Evolutionary conservation across 2,888 invertebrate genomes (phyloP), one percentile per base, ranked within the genome.

Genomic region (Phengaris arion): DNA sequence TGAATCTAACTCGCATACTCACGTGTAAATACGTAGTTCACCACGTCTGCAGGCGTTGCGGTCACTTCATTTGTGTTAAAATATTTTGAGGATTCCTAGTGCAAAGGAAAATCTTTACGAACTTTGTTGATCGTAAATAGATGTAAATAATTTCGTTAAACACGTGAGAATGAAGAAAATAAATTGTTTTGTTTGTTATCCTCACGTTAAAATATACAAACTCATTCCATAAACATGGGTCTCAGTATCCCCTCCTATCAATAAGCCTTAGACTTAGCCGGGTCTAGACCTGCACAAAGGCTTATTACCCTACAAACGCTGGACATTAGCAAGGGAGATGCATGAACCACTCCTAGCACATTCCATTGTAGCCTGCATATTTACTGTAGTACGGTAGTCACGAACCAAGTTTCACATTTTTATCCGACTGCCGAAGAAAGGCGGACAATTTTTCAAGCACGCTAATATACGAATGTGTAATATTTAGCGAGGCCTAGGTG

Each of bases 291-390:
- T 84, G 79, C 77, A 76, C 79, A 85, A 86, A 85, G 86, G 87
- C 85, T 86, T 86, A 86, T 88, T 86, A 87, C 85, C 83, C 81
- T 81, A 80, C 81, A 81, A 81, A 79, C 79, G 76, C 76, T 73
- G 79, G 81, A 84, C 84, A 88, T 89, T 87, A 86, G 87, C 86
- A 85, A 83, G 83, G 77, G 76, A 77, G 77, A 78, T 79, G 74
- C 76, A 77, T 77, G 74, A 77, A 78, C 75, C 76, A 75, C 74
- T 74, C 57, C 74, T 76, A 76, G 76, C 55, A 51, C 69, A 75
- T 70, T 75, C 75, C 75, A 70, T 70, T 55, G 8, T 15, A 51
- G 35, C 54, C 45, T 48, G 68, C 68, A 73, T 74, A 77, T 55
- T 73, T 35, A 35, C 13, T 52, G 48, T 68, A n/a, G n/a, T n/a